A percentile compares a stretch with the other conserved stretches of the same genome.
Conservation (phyloP, 2,888 invertebrate species). For the Drosophila basisetae region DNA sequence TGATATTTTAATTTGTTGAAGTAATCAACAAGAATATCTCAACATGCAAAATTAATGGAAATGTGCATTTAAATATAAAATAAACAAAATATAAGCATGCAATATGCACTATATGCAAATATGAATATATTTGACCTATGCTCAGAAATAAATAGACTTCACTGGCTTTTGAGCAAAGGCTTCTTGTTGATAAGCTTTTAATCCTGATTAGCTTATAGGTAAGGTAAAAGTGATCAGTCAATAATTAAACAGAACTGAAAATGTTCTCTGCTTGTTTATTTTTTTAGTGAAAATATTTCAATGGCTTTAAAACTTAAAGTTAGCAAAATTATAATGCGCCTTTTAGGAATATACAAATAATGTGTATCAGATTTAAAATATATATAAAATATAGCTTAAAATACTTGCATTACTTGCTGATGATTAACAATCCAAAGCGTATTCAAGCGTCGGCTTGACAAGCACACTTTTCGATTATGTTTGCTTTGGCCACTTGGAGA, state of each 20-base stretch:
- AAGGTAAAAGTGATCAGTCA: neutral
- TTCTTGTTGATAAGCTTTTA: neutral
- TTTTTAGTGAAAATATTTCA: neutral
- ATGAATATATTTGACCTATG: neutral
- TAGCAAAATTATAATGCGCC: neutral
- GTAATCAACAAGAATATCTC: neutral
- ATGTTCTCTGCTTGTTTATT: neutral
- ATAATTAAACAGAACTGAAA: neutral
- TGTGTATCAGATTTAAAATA: neutral
- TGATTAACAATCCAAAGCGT: conserved; percentile 8
- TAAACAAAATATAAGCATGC: neutral
- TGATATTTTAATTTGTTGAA: neutral
- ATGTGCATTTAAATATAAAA: neutral
- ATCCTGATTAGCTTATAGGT: neutral
- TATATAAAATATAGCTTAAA: neutral
- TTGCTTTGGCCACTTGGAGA: conserved; percentile 47
- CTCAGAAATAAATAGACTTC: too few species aligned
- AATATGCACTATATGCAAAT: neutral
- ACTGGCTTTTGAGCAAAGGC: neutral
- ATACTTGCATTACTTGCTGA: neutral
- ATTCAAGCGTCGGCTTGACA: conserved; percentile 7
- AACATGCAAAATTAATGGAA: neutral
- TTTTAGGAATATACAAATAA: neutral
- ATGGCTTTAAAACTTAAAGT: neutral
- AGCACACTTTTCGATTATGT: conserved; percentile 1